phyloP scores from a whole-genome alignment of 2,113 vertebrate genomes.

The Odontesthes bonariensis region DNA sequence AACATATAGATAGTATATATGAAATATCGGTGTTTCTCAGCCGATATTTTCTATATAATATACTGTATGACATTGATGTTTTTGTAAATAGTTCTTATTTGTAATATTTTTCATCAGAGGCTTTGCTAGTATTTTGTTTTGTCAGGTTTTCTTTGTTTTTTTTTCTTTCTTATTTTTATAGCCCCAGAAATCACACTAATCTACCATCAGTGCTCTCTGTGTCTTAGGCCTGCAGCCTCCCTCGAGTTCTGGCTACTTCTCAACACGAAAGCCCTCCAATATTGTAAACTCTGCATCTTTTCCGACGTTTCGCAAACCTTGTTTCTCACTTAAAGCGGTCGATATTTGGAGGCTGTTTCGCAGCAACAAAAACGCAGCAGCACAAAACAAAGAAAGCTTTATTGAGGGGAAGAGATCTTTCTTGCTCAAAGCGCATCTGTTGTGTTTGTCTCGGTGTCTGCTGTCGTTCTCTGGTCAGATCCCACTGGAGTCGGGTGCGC shows the following conservation, averaged over 20 bases:
- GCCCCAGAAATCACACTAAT: conserved; percentile 72
- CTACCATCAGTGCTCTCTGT: conserved; percentile 66
- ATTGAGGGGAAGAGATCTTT: conserved; percentile 53
- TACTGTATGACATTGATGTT: conserved; percentile 69
- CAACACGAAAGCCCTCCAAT: conserved; percentile 30
- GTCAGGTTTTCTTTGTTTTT: conserved; percentile 49
- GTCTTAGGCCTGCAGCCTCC: conserved; percentile 54
- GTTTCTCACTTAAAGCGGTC: conserved; percentile 36
- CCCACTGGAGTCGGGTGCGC: conserved; percentile 19
- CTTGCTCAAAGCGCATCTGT: conserved; percentile 38
- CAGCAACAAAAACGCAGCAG: conserved; percentile 14
- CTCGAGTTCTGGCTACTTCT: conserved; percentile 11
- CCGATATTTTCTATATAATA: conserved; percentile 81
- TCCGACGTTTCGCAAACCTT: conserved; percentile 4
- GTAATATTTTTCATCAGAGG: conserved; percentile 80
- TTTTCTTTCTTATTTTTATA: conserved; percentile 61
- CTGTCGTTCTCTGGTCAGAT: conserved; percentile 40
- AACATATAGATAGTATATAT: conserved; percentile 79
- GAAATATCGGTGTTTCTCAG: conserved; percentile 71
- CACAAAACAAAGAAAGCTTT: conserved; percentile 47
- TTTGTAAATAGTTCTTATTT: conserved; percentile 84
- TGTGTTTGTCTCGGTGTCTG: conserved; percentile 34
- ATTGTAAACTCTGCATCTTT: conserved; percentile 35
- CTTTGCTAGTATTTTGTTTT: conserved; percentile 78
- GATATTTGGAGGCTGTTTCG: conserved; percentile 36